These are phyloP conservation scores for Ciona savignyi DNA, from an alignment of 23 tunicate genomes.

Conservation along the genomic window DNA sequence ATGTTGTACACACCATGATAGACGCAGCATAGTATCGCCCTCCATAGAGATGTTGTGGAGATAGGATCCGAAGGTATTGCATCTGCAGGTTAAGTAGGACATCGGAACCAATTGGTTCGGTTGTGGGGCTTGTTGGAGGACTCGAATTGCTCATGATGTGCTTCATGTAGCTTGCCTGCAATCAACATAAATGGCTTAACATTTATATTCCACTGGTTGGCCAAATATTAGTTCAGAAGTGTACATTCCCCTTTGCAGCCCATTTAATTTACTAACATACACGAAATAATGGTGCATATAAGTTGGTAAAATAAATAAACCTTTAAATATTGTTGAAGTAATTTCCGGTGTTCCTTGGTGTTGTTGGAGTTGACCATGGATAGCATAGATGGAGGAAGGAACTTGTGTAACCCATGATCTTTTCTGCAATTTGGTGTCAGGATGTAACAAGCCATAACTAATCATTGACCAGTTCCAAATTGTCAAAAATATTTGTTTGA, in stretches of 20 bases:
- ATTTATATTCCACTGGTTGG: no score
- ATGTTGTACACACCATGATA: constrained; percentile 58
- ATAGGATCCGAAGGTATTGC: constrained; percentile 65
- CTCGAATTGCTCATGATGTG: neutral
- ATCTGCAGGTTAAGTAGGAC: constrained; percentile 17
- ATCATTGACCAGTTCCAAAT: no score
- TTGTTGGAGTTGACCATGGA: constrained; percentile 20
- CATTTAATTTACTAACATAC: no score
- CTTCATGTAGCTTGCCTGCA: no score
- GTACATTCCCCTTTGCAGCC: no score
- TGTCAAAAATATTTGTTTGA: no score
- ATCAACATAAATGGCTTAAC: no score
- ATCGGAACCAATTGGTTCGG: constrained; percentile 31
- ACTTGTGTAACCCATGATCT: constrained; percentile 59
- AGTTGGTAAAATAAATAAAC: constrained; percentile 6
- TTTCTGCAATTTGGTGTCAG: no score
- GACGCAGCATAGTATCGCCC: constrained; percentile 75
- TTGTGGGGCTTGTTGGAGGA: constrained; percentile 8
- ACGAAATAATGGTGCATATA: no score
- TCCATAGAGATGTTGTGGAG: constrained; percentile 69
- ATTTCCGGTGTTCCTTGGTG: constrained; percentile 44
- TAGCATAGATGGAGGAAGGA: constrained; percentile 44
- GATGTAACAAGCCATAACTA: no score
- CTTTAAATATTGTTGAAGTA: constrained; percentile 51
- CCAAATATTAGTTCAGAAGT: no score